Percentiles rank a stretch among this genome's conserved stretches.
phyloP scores from a whole-genome alignment of 2,113 vertebrate species.

The Eira barbara region DNA sequence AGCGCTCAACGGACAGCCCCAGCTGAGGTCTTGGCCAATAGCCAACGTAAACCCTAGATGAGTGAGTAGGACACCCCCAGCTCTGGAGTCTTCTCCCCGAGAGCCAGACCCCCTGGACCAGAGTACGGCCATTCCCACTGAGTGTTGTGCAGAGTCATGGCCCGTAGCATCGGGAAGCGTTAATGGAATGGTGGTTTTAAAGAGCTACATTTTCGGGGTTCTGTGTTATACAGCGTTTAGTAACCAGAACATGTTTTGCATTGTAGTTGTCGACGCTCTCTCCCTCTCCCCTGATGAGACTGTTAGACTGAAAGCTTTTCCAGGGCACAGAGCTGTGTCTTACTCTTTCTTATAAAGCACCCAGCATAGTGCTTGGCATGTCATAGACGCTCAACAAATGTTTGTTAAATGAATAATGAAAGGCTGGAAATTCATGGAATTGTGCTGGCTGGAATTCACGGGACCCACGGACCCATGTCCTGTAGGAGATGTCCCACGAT shows the following conservation, averaged over 20 bases:
- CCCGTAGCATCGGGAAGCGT: neutral
- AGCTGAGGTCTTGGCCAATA: neutral
- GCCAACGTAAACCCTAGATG: neutral
- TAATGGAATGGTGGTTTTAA: neutral
- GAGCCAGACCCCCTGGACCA: neutral
- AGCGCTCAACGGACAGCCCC: neutral
- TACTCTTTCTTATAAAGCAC: neutral
- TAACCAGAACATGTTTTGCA: neutral
- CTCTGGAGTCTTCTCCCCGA: neutral
- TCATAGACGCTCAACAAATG: neutral
- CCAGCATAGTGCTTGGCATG: neutral
- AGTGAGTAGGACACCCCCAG: neutral
- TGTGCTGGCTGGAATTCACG: neutral
- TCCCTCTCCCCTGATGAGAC: neutral
- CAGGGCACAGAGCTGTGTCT: neutral
- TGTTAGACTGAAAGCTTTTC: neutral
- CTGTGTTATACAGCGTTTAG: neutral
- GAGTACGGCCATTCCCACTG: rapidly evolving
- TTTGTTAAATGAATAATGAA: neutral
- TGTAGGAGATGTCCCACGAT: rapidly evolving
- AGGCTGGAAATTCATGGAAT: neutral
- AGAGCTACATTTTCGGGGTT: neutral
- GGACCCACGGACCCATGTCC: neutral
- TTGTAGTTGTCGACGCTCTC: neutral
- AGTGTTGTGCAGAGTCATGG: neutral